Evolutionary conservation across 2,888 invertebrate genomes (phyloP).

Genomic region (Amitus sp.): DNA sequence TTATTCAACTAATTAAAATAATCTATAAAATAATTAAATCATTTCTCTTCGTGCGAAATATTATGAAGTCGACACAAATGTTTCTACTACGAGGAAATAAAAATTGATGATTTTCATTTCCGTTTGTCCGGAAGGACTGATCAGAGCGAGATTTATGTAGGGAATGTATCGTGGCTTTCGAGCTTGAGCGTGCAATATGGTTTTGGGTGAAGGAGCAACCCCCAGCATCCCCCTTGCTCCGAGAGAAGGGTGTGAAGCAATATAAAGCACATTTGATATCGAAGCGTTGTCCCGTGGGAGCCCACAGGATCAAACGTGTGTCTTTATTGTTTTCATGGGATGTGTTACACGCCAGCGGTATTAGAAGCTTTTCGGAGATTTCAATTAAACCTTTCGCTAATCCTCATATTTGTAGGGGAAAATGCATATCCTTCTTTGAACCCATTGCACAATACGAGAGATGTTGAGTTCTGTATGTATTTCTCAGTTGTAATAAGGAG

Average conservation of each 20-base stretch:
- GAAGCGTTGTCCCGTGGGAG: constrained; percentile 44
- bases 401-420: neutral
- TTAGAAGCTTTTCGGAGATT: constrained; percentile 47
- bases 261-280: constrained; percentile 58
- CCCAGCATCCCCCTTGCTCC: constrained; percentile 38
- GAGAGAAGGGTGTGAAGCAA: constrained; percentile 57
- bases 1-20: too few species aligned
- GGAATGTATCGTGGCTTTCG: constrained; percentile 41
- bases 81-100: too few species aligned
- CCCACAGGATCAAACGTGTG: constrained; percentile 55
- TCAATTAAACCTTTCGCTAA: constrained; percentile 49
- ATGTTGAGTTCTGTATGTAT: too few species aligned
- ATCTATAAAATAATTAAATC: too few species aligned
- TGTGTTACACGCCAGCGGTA: constrained; percentile 49
- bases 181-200: constrained; percentile 46
- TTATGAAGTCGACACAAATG: too few species aligned
- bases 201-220: constrained; percentile 44
- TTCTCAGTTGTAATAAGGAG: too few species aligned
- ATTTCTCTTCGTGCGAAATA: too few species aligned
- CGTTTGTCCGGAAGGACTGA: constrained; percentile 2
- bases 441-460: too few species aligned
- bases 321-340: constrained; percentile 62
- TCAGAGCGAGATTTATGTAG: constrained; percentile 43
- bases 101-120: too few species aligned
- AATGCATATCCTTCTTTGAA: too few species aligned